A percentile compares a stretch with the other conserved stretches of the same genome.
These are phyloP conservation scores for Hypolimnas misippus DNA, from an alignment of 2,888 invertebrate genomes.

Conservation along the genomic window DNA sequence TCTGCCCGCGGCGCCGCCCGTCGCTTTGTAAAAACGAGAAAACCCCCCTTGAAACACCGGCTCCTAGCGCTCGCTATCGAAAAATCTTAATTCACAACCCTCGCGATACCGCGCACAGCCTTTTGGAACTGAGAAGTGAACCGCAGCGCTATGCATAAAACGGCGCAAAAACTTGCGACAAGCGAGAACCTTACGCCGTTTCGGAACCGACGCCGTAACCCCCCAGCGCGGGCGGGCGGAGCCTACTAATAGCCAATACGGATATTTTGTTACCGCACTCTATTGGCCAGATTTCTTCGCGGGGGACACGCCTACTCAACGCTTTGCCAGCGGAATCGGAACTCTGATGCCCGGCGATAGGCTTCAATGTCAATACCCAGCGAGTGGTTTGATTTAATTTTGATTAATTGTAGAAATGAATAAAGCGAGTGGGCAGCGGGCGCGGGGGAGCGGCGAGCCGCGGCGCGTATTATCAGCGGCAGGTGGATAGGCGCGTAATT, in stretches of 20 bases:
- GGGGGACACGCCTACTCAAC: slow-evolving; percentile 73
- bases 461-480: slow-evolving; percentile 43
- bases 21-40: slow-evolving; percentile 57
- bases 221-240: slow-evolving; percentile 68
- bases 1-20: slow-evolving; percentile 69
- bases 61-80: slow-evolving; percentile 51
- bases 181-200: slow-evolving; percentile 50
- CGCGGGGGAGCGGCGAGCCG: slow-evolving; percentile 38
- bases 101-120: slow-evolving; percentile 49
- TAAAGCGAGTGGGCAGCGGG: slow-evolving; percentile 52
- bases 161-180: slow-evolving; percentile 46
- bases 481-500: slow-evolving; percentile 52
- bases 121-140: slow-evolving; percentile 49
- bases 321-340: slow-evolving; percentile 50
- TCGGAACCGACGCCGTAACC: slow-evolving; percentile 37
- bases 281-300: slow-evolving; percentile 86
- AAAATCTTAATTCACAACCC: slow-evolving; percentile 62
- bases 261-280: slow-evolving; percentile 84
- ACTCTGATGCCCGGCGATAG: slow-evolving; percentile 54
- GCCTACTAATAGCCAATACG: slow-evolving; percentile 85
- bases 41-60: slow-evolving; percentile 55
- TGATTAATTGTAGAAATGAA: slow-evolving; percentile 83
- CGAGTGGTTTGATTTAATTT: slow-evolving; percentile 75
- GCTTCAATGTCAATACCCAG: slow-evolving; percentile 51
- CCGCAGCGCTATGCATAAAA: slow-evolving; percentile 41